Evolutionary conservation across 2,797 vertebrate genomes (phyloP).

Genomic region (Cetoscarus ocellatus): DNA sequence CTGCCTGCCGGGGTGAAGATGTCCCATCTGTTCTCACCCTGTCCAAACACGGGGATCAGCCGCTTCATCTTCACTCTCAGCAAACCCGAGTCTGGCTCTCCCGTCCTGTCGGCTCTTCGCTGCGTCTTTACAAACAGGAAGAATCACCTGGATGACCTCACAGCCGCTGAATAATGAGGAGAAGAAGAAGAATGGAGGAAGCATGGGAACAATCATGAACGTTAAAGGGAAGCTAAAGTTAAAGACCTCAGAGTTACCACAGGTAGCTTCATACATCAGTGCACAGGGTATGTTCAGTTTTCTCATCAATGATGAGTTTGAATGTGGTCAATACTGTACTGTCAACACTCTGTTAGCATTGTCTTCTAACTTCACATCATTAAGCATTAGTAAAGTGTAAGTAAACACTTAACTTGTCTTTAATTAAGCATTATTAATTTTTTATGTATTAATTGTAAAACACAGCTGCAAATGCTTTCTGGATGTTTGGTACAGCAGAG

Average conservation of each 20-base stretch:
- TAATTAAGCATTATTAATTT: too few species aligned
- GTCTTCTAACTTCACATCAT: too few species aligned
- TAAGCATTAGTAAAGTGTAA: too few species aligned
- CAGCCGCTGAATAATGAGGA: constrained; percentile 38
- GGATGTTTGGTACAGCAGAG: too few species aligned
- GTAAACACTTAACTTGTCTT: too few species aligned
- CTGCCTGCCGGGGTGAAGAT: constrained; percentile 84
- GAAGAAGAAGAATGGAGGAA: background rate
- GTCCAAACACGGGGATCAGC: constrained; percentile 93
- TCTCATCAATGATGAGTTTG: constrained; percentile 17
- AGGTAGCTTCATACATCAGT: constrained; percentile 22
- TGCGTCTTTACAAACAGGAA: constrained; percentile 94
- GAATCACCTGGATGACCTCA: constrained; percentile 83
- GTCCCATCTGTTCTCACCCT: constrained; percentile 87
- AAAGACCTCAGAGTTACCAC: constrained; percentile 26
- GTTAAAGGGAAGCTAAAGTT: constrained; percentile 18
- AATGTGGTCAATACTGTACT: constrained; percentile 28
- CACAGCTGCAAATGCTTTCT: too few species aligned
- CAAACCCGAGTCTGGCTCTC: constrained; percentile 46
- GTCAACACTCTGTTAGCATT: background rate
- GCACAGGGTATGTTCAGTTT: constrained; percentile 25
- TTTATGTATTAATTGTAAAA: too few species aligned
- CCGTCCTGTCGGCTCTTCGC: constrained; percentile 72
- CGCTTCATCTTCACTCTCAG: constrained; percentile 88
- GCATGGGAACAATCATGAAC: constrained; percentile 11